phyloP scores from a whole-genome alignment of 2,113 vertebrate genomes.

The Pao palembangensis region DNA sequence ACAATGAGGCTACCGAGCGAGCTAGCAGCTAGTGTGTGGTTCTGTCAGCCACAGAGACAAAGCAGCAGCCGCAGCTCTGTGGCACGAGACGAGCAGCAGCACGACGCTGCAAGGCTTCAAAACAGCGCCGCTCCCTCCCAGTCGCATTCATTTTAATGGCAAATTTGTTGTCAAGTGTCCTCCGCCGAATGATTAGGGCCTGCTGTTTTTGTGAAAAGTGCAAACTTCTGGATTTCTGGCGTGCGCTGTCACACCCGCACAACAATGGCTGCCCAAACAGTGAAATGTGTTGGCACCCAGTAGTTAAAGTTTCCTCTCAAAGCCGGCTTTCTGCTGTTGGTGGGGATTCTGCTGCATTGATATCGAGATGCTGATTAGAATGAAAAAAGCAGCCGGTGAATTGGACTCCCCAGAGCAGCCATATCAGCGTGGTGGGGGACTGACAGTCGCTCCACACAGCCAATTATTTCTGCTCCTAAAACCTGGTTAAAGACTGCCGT shows the following conservation, averaged over 20 bases:
- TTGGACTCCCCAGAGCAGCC: slow-evolving; percentile 55
- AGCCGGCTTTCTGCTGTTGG: slow-evolving; percentile 68
- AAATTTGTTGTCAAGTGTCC: slow-evolving; percentile 80
- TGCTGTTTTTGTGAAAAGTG: slow-evolving; percentile 73
- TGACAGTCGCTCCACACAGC: slow-evolving; percentile 74
- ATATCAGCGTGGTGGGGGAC: slow-evolving; percentile 64
- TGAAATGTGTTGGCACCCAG: slow-evolving; percentile 73
- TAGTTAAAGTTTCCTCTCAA: slow-evolving; percentile 66
- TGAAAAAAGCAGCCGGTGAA: slow-evolving; percentile 67
- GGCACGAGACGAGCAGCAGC: slow-evolving; percentile 56
- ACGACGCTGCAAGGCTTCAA: slow-evolving; percentile 58
- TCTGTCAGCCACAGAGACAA: slow-evolving; percentile 71
- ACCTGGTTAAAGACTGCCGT: slow-evolving; percentile 65
- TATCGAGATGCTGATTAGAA: slow-evolving; percentile 79
- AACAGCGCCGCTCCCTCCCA: slow-evolving; percentile 54
- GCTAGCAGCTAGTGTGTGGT: slow-evolving; percentile 63
- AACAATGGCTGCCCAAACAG: slow-evolving; percentile 77
- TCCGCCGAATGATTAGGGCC: slow-evolving; percentile 75
- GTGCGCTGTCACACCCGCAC: slow-evolving; percentile 68
- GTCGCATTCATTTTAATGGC: slow-evolving; percentile 78
- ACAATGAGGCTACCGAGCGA: slow-evolving; percentile 74
- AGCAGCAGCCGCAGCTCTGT: slow-evolving; percentile 54
- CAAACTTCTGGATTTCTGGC: slow-evolving; percentile 72
- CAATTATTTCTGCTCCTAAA: slow-evolving; percentile 72
- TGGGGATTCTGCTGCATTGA: slow-evolving; percentile 71